Evolutionary conservation across 35 echinoderm and acorn worm species (phyloP).

Genomic region (Apostichopus parvimensis): DNA sequence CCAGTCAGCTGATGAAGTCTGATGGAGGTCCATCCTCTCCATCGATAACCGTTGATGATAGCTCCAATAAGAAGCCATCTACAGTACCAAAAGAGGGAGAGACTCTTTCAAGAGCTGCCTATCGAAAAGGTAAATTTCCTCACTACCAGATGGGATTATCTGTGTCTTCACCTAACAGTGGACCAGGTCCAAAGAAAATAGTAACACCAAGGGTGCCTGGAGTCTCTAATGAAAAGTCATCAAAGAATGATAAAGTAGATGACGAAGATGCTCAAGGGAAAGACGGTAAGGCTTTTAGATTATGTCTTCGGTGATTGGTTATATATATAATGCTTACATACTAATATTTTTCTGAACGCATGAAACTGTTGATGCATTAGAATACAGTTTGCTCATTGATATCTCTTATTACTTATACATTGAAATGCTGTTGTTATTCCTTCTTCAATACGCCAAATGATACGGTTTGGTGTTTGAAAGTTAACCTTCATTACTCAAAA

Average conservation of each 20-base stretch:
- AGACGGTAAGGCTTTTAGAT: neutral
- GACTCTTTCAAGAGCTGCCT: neutral
- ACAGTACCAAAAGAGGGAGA: neutral
- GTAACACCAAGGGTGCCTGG: neutral
- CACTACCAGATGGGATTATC: neutral
- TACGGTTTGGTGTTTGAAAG: no score
- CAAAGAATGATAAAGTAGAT: neutral
- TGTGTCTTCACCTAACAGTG: neutral
- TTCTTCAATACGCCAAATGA: no score
- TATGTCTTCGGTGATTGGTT: no score
- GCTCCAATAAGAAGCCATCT: neutral
- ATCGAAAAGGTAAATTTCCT: slow-evolving; percentile 13
- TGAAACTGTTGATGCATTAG: no score
- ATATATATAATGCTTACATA: no score
- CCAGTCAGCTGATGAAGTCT: neutral
- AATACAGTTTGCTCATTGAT: no score
- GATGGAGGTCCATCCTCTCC: neutral
- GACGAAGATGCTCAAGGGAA: neutral
- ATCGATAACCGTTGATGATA: neutral
- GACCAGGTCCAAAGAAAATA: neutral
- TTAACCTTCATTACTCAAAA: no score
- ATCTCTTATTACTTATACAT: no score
- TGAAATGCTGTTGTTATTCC: no score
- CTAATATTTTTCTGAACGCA: no score
- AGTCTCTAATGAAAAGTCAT: neutral